Percentiles rank a stretch among this genome's conserved stretches.
These are phyloP conservation scores for Ligdia adustata DNA, from an alignment of 2,888 invertebrate species.

Conservation along the genomic window DNA sequence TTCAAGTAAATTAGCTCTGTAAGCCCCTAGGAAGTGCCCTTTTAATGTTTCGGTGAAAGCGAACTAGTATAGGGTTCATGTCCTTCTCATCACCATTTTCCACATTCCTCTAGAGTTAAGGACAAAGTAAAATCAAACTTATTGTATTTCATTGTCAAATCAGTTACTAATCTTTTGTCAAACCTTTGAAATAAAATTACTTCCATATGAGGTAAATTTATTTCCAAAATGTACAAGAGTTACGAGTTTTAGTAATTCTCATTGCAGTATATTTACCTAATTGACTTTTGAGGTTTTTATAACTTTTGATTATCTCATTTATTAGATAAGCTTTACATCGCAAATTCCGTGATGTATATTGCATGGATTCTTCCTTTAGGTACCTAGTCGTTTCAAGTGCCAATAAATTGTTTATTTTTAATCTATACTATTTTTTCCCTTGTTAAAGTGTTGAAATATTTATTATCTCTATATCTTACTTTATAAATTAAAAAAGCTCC, in stretches of 20 bases:
- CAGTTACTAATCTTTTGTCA: conserved; percentile 5
- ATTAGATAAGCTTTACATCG: background rate
- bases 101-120: conserved; percentile 81
- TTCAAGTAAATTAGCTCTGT: conserved; percentile 42
- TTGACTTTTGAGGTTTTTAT: conserved; percentile 10
- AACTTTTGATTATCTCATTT: background rate
- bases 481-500: conserved; percentile 2
- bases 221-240: background rate
- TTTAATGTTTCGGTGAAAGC: conserved; percentile 54
- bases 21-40: conserved; percentile 75
- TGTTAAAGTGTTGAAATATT: conserved; percentile 25
- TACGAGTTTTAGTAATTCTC: background rate
- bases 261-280: conserved; percentile 4
- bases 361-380: conserved; percentile 30
- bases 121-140: conserved; percentile 34
- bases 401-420: conserved; percentile 39
- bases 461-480: conserved; percentile 24
- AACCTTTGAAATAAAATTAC: background rate
- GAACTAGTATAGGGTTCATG: conserved; percentile 48
- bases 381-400: conserved; percentile 40
- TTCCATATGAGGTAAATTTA: background rate
- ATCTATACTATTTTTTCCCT: conserved; percentile 28
- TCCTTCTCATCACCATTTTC: conserved; percentile 53
- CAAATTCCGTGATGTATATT: background rate
- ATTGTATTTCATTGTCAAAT: conserved; percentile 15